Conservation (phyloP, 2,113 vertebrate genomes). For the Poeciliopsis turrubarensis region DNA sequence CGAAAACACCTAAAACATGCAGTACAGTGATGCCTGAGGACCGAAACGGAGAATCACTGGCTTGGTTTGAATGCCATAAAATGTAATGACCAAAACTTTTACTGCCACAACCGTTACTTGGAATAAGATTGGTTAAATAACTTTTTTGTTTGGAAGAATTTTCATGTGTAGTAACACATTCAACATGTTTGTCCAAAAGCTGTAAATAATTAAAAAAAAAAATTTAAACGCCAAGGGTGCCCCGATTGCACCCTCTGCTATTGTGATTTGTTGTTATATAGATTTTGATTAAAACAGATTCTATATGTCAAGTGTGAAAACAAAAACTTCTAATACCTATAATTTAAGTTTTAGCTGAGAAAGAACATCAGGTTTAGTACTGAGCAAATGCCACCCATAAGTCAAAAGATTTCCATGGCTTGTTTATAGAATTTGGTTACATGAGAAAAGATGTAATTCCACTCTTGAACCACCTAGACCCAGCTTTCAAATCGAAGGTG, state of each 20-base stretch:
- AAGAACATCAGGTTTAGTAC: neutral
- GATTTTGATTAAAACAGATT: neutral
- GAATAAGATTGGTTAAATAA: neutral
- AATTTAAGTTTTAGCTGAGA: conserved; percentile 12
- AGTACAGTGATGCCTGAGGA: no score
- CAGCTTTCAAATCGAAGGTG: conserved; percentile 29
- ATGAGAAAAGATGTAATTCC: conserved; percentile 21
- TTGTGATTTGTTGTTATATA: neutral
- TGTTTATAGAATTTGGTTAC: no score
- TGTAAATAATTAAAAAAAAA: conserved; percentile 25
- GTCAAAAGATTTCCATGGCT: neutral
- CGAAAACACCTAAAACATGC: no score
- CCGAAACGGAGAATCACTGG: neutral
- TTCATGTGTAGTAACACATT: conserved; percentile 26
- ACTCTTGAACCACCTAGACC: conserved; percentile 7
- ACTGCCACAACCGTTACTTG: neutral
- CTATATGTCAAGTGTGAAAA: neutral
- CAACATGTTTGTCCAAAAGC: conserved; percentile 15
- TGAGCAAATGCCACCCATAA: conserved; percentile 7
- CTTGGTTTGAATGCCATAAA: neutral
- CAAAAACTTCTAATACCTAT: neutral
- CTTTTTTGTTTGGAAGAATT: conserved; percentile 39
- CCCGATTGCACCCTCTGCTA: neutral
- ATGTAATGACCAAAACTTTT: neutral
- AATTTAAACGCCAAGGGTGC: conserved; percentile 12